Percentiles rank a stretch among this genome's conserved stretches.
Evolutionary conservation across 1,140 invertebrate species (phyloP).

Genomic region (Bombus sylvicola): DNA sequence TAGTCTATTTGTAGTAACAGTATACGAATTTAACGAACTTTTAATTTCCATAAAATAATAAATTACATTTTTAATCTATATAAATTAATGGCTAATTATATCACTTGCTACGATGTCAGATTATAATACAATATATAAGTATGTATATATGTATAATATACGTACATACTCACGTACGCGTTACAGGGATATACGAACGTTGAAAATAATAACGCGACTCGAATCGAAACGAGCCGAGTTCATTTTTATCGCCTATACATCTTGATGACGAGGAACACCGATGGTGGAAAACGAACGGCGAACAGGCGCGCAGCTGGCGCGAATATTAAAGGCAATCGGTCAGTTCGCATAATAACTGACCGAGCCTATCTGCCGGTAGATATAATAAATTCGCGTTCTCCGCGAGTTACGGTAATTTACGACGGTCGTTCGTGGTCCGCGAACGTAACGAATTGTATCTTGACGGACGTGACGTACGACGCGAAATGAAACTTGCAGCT

Average conservation of each 20-base stretch:
- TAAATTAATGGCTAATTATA: too few relatives aligned
- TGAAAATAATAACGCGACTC: conserved; percentile 65
- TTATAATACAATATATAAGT: too few relatives aligned
- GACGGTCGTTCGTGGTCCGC: conserved; percentile 23
- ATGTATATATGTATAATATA: too few relatives aligned
- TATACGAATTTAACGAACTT: not conserved
- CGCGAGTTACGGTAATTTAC: conserved; percentile 41
- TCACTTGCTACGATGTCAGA: too few relatives aligned
- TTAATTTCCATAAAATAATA: not conserved
- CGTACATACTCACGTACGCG: too few relatives aligned
- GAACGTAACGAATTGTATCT: conserved; percentile 41
- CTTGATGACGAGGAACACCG: conserved; percentile 44
- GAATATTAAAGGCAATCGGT: conserved; percentile 80
- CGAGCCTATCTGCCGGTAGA: conserved; percentile 61
- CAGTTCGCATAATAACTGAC: conserved; percentile 76
- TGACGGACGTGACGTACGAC: conserved; percentile 10
- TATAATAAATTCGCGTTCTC: conserved; percentile 57
- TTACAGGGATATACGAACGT: conserved; percentile 8
- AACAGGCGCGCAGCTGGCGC: conserved; percentile 71
- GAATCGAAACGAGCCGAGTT: conserved; percentile 57
- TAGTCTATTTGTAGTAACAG: not conserved
- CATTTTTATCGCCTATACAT: conserved; percentile 74
- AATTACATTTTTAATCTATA: too few relatives aligned
- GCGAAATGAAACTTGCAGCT: not conserved
- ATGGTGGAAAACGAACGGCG: conserved; percentile 25